Base-by-base conservation (phyloP, 2,113 vertebrate genomes). In the Desmodus rotundus region DNA sequence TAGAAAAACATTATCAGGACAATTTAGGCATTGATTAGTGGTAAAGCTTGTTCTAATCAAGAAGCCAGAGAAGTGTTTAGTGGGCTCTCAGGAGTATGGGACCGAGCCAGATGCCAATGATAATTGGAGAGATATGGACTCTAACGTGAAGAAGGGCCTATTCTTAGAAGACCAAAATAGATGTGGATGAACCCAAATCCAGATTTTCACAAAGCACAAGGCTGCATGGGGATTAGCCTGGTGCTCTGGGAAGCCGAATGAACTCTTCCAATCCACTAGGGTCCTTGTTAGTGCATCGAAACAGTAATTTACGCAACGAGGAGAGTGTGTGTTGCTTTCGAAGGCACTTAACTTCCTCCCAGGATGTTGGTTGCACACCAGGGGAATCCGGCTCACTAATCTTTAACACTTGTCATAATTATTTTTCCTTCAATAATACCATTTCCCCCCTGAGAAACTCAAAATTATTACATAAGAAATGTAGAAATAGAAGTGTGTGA, bases 381-480 rank as follows among this genome's bases (percentile, higher is more conserved):
- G 94, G 97, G 96, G 95, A 96, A 93, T 93, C 95, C 1, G 31
- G 58, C 94, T 93, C 93, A 63, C 96, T 97, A 94, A 96, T 97
- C 93, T 96, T 96, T 96, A 97, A 94, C 95, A 96, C 96, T 97
- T 97, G 95, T 97, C 96, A 95, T 97, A 96, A 97, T 97, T 97
- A 97, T 97, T 97, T 96, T 96, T 93, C 94, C 90, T 96, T 97
- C 94, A 96, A 84, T 94, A 96, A 95, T 96, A 87, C 76, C 91
- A 72, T 95, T 87, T 93, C 5, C 86, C 93, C 94, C 94, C 67
- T 72, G 96, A 97, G 97, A 93, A 97, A 92, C 80, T 87, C 80
- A 96, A 90, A 93, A 93, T 96, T 77, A 96, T 95, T 85, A 84
- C 65, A 84, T 85, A 95, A 92, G 93, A 96, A 97, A 97, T 89